Conservation (phyloP, 1,140 invertebrate species). For the Homalodisca vitripennis region DNA sequence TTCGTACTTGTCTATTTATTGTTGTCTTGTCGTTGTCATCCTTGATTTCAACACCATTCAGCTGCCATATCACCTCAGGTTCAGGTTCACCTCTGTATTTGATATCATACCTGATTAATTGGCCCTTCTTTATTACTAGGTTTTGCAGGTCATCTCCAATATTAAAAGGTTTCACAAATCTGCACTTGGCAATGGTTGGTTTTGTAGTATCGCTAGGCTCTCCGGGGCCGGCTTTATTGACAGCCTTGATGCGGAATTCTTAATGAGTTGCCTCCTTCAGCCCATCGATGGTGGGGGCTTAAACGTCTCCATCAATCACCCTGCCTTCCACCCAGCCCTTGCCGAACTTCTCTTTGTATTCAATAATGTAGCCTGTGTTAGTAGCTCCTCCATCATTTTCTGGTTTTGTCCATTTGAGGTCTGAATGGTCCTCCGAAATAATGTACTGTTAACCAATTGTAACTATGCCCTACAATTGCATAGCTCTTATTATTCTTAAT, state of each 20-base stretch:
- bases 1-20: slow-evolving; percentile 83
- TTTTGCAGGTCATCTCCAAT: slow-evolving; percentile 82
- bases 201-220: slow-evolving; percentile 93
- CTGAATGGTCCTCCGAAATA: slow-evolving; percentile 92
- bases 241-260: slow-evolving; percentile 93
- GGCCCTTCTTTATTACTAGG: slow-evolving; percentile 91
- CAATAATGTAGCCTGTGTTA: slow-evolving; percentile 92
- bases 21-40: slow-evolving; percentile 55
- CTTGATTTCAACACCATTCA: slow-evolving; percentile 70
- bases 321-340: slow-evolving; percentile 84
- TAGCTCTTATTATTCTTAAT: too few relatives aligned
- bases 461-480: too few relatives aligned
- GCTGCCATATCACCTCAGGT: slow-evolving; percentile 83
- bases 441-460: too few relatives aligned
- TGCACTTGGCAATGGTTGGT: slow-evolving; percentile 91
- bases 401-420: slow-evolving; percentile 88
- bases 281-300: slow-evolving; percentile 76
- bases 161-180: slow-evolving; percentile 93
- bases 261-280: slow-evolving; percentile 95
- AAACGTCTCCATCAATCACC: slow-evolving; percentile 73
- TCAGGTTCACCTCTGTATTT: slow-evolving; percentile 94
- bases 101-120: slow-evolving; percentile 89
- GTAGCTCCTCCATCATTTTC: slow-evolving; percentile 90
- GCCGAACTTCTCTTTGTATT: slow-evolving; percentile 90
- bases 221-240: slow-evolving; percentile 94